Evolutionary conservation across 1,140 invertebrate genomes (phyloP), one percentile per base, ranked within the genome.

Genomic region (Scaptomyza graminum): DNA sequence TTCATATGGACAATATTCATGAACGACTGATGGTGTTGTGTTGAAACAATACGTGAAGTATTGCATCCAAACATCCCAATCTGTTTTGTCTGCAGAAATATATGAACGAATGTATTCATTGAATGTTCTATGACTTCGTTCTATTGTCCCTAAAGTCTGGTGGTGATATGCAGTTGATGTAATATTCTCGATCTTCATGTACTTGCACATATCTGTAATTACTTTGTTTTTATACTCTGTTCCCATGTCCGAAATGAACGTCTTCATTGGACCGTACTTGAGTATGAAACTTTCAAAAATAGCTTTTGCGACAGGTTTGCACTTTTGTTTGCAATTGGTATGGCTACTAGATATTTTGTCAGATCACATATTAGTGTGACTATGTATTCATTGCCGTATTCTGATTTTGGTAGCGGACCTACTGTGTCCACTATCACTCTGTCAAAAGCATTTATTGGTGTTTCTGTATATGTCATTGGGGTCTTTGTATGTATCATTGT

Each of bases 11-110:
- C 28, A 28, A 7, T 28, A 28, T 5, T 28, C 28, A 28, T 28
- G 28, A 5, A 28, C 6, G 7, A 28, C 28, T 28, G 28, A 28
- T 28, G 7, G 28, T 28, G 28, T 28, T 28, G 28, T 76, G 34
- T 74, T 80, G 12, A 76, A 80, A 51, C 74, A 80, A 54, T 62
- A 80, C 0, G 46, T 28, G 37, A 74, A 76, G 50, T 74, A 74
- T 52, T 66, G 44, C 4, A 73, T 2, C 64, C 64, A 74, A 25
- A 60, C 49, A 37, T 80, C 62, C 74, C 71, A 74, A 31, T 70
- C 59, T 39, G 57, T 60, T 62, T 63, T 67, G 44, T 71, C 61
- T 1, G 18, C 22, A 5, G 65, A 66, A 54, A 66, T 65, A 15
- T 75, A 74, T 15, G 61, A 55, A 34, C 73, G 44, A 50, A 71